A percentile compares a stretch with the other conserved stretches of the same genome.
Evolutionary conservation across 2,888 invertebrate species (phyloP).

Genomic region (Cetonia aurata): DNA sequence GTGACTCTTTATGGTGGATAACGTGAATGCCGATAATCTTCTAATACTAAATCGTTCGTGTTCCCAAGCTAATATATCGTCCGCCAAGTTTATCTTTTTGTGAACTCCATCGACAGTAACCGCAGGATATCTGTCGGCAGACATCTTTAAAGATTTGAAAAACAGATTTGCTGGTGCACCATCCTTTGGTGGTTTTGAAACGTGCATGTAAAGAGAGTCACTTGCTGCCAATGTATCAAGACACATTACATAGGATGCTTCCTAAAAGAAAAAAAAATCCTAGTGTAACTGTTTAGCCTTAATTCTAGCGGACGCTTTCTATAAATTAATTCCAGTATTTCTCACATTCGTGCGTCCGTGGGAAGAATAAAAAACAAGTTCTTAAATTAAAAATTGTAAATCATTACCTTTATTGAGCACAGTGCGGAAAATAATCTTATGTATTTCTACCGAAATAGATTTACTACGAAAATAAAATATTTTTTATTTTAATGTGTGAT

Average conservation of each 20-base stretch:
- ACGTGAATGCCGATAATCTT: conserved; percentile 90
- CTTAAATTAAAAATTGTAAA: too few relatives aligned
- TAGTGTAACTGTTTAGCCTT: background rate
- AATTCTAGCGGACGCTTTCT: too few relatives aligned
- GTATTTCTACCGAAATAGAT: too few relatives aligned
- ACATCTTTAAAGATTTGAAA: conserved; percentile 73
- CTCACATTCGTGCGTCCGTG: too few relatives aligned
- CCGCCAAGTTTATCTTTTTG: conserved; percentile 97
- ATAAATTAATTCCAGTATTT: too few relatives aligned
- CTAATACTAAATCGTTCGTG: conserved; percentile 96
- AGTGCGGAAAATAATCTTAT: too few relatives aligned
- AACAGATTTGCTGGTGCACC: conserved; percentile 81
- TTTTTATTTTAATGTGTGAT: too few relatives aligned
- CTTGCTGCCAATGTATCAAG: conserved; percentile 83
- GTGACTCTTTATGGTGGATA: conserved; percentile 83
- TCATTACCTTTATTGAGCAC: too few relatives aligned
- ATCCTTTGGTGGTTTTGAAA: conserved; percentile 94
- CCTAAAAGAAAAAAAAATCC: conserved; percentile 69
- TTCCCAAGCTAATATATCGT: conserved; percentile 94
- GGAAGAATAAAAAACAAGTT: too few relatives aligned
- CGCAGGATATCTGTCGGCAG: conserved; percentile 66
- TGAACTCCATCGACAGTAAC: conserved; percentile 79
- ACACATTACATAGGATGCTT: conserved; percentile 91
- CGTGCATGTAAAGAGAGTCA: conserved; percentile 85
- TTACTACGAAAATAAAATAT: background rate